Base-by-base conservation (phyloP, 2,888 invertebrate species). In the Euclidia mi region DNA sequence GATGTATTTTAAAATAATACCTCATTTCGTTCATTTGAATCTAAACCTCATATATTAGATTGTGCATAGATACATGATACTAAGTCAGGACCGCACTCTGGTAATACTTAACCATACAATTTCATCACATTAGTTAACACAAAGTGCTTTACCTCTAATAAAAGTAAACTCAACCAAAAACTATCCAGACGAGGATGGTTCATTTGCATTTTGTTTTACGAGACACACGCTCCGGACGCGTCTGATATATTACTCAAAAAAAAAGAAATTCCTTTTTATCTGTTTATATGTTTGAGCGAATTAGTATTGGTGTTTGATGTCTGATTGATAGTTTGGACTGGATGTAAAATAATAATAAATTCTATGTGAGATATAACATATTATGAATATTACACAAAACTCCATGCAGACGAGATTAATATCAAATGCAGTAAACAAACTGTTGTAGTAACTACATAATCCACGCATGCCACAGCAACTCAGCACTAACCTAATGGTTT, bases 181-280 rank as follows among this genome's bases (percentile, higher is more conserved):
- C 67, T 59, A 62, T 41, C n/a, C 25, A 53, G 41, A 43, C 38
- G 28, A 28, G 14, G 38, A 52, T 28, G 14, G 9, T 41, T 56
- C 44, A 70, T 70, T 70, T 56, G 40, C 69, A 70, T 70, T 45
- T 32, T 34, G 20, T 46, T 51, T 32, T 44, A 44, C 20, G 40
- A 28, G 34, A 51, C 29, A 47, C 34, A 12, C 9, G 7, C 20
- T n/a, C 6, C 2, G 31, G 14, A 28, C 35, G 29, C 9, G 14
- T 46, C 41, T 28, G 11, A 34, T 43, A 46, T 43, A 29, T 46
- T 37, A 2, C 7, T 49, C 14, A 17, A 14, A 48, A 38, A 42
- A 12, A 7, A 17, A 0, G 1, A 41, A 37, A 20, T 1, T 1
- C 40, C 28, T 18, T 32, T n/a, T 11, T 43, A 49, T 12, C 29